Evolutionary conservation across 2,113 vertebrate species (phyloP).

Genomic region (Mobula hypostoma): DNA sequence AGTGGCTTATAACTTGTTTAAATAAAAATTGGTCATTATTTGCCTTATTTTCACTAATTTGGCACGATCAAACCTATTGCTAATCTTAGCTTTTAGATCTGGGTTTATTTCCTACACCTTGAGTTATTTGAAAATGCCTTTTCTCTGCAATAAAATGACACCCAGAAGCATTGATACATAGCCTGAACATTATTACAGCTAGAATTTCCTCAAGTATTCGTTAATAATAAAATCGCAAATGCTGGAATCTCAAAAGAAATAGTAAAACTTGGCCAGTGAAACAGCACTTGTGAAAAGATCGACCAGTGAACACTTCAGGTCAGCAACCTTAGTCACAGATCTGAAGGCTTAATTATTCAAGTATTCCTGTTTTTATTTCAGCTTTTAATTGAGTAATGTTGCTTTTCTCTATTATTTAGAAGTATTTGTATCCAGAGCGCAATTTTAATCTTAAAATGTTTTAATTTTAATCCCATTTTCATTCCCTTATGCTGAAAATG

Average conservation of each 20-base stretch:
- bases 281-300: too few species aligned
- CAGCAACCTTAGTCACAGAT: too few species aligned
- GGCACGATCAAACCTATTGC: not conserved
- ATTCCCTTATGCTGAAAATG: too few species aligned
- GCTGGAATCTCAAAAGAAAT: too few species aligned
- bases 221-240: too few species aligned
- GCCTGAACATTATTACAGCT: not conserved
- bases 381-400: not conserved
- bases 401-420: not conserved
- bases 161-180: not conserved
- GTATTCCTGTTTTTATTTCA: too few species aligned
- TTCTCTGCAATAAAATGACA: not conserved
- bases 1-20: too few species aligned
- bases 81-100: not conserved
- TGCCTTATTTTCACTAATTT: not conserved
- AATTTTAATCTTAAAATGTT: not conserved
- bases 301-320: too few species aligned
- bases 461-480: not conserved
- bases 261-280: too few species aligned
- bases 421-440: not conserved
- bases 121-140: not conserved
- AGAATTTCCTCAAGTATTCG: not conserved
- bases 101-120: not conserved
- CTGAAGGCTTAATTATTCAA: too few species aligned
- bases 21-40: not conserved